Evolutionary conservation across 2,113 vertebrate species (phyloP).

Genomic region (Onychorhynchus coronatus): DNA sequence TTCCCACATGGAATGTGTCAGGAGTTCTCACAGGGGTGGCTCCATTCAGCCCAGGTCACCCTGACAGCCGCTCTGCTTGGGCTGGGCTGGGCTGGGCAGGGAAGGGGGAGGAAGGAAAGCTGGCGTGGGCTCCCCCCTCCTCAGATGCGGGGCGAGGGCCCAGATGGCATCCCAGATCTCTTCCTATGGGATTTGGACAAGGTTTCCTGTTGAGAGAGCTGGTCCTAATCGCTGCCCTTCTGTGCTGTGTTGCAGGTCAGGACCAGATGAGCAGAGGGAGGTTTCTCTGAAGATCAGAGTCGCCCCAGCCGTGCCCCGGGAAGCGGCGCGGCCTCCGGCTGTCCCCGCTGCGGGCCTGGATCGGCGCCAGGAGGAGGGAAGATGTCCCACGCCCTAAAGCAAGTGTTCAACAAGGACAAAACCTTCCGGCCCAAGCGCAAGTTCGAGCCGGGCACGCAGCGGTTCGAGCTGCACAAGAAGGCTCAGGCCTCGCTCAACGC

Average conservation of each 20-base stretch:
- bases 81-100: neutral
- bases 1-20: neutral
- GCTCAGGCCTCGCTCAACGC: conserved; percentile 95
- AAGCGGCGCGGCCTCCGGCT: neutral
- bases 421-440: conserved; percentile 98
- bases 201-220: conserved; percentile 49
- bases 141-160: neutral
- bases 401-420: conserved; percentile 97
- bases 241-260: conserved; percentile 43
- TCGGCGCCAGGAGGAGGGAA: neutral
- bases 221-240: conserved; percentile 42
- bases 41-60: neutral
- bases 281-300: conserved; percentile 44
- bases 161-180: conserved; percentile 55
- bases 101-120: neutral
- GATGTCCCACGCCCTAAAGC: conserved; percentile 92
- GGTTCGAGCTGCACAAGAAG: conserved; percentile 96
- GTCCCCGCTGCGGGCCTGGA: neutral
- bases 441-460: conserved; percentile 94
- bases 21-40: neutral
- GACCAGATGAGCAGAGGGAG: conserved; percentile 20
- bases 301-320: neutral
- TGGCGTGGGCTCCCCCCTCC: neutral
- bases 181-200: conserved; percentile 25
- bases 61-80: neutral